phyloP scores from a whole-genome alignment of 2,113 vertebrate species.

The Polyodon spathula region DNA sequence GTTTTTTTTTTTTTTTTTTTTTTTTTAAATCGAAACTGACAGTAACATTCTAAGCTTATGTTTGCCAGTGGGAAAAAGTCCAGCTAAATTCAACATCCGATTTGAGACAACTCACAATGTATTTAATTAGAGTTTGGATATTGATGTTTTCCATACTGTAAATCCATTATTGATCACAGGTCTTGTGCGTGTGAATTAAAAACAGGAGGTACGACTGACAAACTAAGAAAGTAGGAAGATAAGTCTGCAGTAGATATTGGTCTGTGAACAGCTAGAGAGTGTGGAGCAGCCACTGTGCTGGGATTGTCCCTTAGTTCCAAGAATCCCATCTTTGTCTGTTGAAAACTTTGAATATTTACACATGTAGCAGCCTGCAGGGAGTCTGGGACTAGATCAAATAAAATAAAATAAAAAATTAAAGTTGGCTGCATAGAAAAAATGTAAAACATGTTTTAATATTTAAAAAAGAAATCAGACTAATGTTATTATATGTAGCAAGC shows the following conservation, averaged over 20 bases:
- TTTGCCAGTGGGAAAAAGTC: too few species aligned
- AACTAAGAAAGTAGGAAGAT: too few species aligned
- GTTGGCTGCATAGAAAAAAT: neutral
- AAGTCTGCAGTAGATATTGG: neutral
- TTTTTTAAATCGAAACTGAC: too few species aligned
- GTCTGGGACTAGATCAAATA: constrained; percentile 4
- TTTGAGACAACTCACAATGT: too few species aligned
- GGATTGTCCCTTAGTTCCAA: neutral
- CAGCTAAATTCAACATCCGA: too few species aligned
- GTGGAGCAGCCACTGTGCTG: neutral
- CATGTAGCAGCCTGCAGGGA: neutral
- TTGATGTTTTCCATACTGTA: too few species aligned
- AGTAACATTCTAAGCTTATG: too few species aligned
- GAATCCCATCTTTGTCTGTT: neutral
- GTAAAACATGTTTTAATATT: neutral
- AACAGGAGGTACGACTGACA: too few species aligned
- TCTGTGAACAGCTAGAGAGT: neutral
- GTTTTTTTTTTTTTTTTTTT: too few species aligned
- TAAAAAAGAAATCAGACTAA: neutral
- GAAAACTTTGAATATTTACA: constrained; percentile 1
- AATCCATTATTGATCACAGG: too few species aligned
- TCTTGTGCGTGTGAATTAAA: too few species aligned
- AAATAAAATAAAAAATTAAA: neutral
- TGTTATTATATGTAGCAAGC: neutral
- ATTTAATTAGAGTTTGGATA: too few species aligned